Base-by-base conservation (phyloP, 2,113 vertebrate genomes). In the Chionodraco myersi region DNA sequence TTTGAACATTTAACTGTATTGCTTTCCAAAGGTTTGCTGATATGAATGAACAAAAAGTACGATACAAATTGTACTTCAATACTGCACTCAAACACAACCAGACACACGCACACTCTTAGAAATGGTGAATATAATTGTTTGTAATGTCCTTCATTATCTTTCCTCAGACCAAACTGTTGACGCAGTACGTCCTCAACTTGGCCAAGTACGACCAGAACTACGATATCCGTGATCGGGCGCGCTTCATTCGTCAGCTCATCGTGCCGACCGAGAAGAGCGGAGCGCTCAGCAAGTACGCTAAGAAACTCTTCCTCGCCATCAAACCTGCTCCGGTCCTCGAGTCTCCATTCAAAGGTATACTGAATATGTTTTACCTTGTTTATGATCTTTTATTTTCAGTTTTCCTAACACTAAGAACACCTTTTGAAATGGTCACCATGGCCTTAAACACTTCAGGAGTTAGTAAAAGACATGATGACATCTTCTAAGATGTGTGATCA, bases 181-280 rank as follows among this genome's bases (percentile, higher is more conserved):
- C 98, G 4, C 98, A 99, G 92, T 99, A 99, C 0, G 97, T 99
- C 45, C 96, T 99, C 91, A 99, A 99, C 82, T 86, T 99, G 94
- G 98, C 98, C 83, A 99, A 99, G 89, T 99, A 99, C 0, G 98
- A 99, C 92, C 98, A 99, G 93, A 99, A 99, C 91, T 99, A 99
- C 0, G 98, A 99, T 86, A 99, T 99, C 88, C 96, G 98, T 0
- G 98, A 99, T 73, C 95, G 98, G 3, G 98, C 98, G 0, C 96
- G 98, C 69, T 99, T 99, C 89, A 99, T 99, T 52, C 96, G 98
- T 59, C 98, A 99, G 94, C 97, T 99, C 67, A 98, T 99, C 0
- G 97, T 99, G n/a, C 98, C 98, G 67, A 97, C 96, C 0, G 98
- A 99, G 88, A 99, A 99, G 92, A 97, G 97, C 0, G 97, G 97